Base-by-base conservation (phyloP, 2,113 vertebrate species). In the Prietella phreatophila region DNA sequence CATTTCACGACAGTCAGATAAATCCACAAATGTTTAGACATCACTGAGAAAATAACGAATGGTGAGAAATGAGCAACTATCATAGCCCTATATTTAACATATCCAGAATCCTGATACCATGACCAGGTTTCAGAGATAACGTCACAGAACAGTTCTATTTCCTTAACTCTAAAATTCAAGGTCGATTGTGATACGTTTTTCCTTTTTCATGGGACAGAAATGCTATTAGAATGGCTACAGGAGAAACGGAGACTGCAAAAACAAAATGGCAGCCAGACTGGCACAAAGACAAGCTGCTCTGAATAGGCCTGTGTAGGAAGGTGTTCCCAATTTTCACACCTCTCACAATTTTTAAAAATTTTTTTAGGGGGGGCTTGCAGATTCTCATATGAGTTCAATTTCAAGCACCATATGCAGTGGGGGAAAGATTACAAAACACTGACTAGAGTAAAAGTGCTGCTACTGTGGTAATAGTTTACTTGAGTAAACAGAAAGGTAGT, bases 191-290 rank as follows among this genome's bases (percentile, higher is more conserved):
- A 79, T 61, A 69, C 36, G 79, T 86, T 88, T 55, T 65, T 36
- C 42, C 53, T 17, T 15, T 84, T 81, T 76, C 17, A 75, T 25
- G 20, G 85, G 67, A 90, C 69, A 58, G 65, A 76, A 60, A 20
- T 36, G 17, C 17, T 36, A 69, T 42, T 47, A 87, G 42, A 47
- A 13, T 6, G 2, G 19, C 42, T 33, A 83, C 60, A 27, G 19
- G 33, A 87, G 80, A 83, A 58, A 20, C 47, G 14, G 17, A 86
- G 25, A 15, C 82, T 53, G 82, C 53, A 63, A 65, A 85, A 67
- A 83, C 83, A 88, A 88, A 88, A 88, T 91, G 88, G 90, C 86
- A 89, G 88, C 83, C 85, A 33, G 53, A 81, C 79, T 36, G 79
- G 55, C 53, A 22, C 30, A 36, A 81, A 11, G 17, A 56, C 79